phyloP scores from a whole-genome alignment of 2,113 vertebrate genomes.

The Sciurus niger region DNA sequence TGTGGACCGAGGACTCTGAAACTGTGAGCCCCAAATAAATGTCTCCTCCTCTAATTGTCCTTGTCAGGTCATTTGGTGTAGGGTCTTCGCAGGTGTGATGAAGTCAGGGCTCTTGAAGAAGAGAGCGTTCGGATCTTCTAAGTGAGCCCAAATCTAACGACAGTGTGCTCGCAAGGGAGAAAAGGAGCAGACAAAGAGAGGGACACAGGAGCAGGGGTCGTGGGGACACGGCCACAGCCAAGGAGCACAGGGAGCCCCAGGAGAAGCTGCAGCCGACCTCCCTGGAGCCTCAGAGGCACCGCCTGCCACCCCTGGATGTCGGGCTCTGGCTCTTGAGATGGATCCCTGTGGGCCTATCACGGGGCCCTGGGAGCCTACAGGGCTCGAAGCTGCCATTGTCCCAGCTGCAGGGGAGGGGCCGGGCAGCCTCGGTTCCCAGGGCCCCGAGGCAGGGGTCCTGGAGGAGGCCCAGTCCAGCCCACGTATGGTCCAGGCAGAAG shows the following conservation, averaged over 20 bases:
- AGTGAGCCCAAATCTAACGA: too few relatives aligned
- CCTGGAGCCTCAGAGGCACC: accelerated
- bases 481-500: background rate
- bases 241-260: accelerated
- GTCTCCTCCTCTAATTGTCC: too few relatives aligned
- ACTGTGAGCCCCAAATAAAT: too few relatives aligned
- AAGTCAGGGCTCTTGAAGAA: background rate
- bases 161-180: background rate
- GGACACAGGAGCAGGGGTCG: accelerated
- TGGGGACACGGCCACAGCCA: accelerated
- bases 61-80: too few relatives aligned
- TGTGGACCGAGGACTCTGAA: too few relatives aligned
- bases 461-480: background rate
- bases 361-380: accelerated
- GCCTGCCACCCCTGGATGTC: background rate
- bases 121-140: background rate
- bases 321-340: background rate
- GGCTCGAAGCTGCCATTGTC: background rate
- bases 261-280: too few relatives aligned
- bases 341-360: accelerated
- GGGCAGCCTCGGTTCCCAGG: background rate
- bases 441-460: background rate
- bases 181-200: background rate
- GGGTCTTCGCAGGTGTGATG: background rate
- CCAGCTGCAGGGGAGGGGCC: too few relatives aligned